Conservation (phyloP, 2,797 vertebrate genomes). For the Hyperoplus immaculatus region DNA sequence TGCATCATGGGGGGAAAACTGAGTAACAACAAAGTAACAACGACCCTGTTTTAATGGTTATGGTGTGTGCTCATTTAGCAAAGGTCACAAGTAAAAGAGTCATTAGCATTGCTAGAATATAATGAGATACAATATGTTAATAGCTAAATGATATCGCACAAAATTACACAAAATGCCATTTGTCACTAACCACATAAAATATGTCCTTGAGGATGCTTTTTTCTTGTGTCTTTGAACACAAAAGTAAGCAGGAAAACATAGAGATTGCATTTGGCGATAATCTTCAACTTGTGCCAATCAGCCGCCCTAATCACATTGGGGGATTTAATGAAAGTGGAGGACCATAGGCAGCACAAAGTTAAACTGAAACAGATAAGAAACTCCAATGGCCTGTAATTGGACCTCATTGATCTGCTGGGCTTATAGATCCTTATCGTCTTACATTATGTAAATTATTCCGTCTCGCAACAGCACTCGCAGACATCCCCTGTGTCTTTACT, state of each 20-base stretch:
- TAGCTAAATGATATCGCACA: slow-evolving; percentile 6
- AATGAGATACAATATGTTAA: slow-evolving; percentile 43
- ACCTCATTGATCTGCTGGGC: slow-evolving; percentile 82
- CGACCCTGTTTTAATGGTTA: slow-evolving; percentile 29
- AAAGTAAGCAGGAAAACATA: slow-evolving; percentile 67
- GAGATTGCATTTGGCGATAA: slow-evolving; percentile 74
- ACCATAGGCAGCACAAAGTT: slow-evolving; percentile 82
- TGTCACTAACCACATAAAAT: slow-evolving; percentile 46
- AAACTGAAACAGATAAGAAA: slow-evolving; percentile 82
- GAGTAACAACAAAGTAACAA: slow-evolving; percentile 35
- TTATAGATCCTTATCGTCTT: slow-evolving; percentile 82
- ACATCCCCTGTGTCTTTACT: slow-evolving; percentile 59
- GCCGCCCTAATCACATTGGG: slow-evolving; percentile 75
- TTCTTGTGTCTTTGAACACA: slow-evolving; percentile 75
- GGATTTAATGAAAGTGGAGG: slow-evolving; percentile 83
- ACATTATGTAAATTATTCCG: slow-evolving; percentile 79
- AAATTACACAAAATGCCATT: slow-evolving; percentile 16
- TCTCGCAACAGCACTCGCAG: slow-evolving; percentile 64
- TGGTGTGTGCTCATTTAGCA: slow-evolving; percentile 46
- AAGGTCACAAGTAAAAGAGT: slow-evolving; percentile 54
- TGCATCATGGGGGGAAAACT: slow-evolving; percentile 46
- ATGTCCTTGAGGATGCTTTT: slow-evolving; percentile 79
- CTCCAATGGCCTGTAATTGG: slow-evolving; percentile 83
- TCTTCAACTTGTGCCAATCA: slow-evolving; percentile 78
- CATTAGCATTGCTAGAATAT: slow-evolving; percentile 58